These are phyloP conservation scores for Dyspetes luteomarginatus DNA, from an alignment of 2,888 invertebrate genomes.

Conservation along the genomic window DNA sequence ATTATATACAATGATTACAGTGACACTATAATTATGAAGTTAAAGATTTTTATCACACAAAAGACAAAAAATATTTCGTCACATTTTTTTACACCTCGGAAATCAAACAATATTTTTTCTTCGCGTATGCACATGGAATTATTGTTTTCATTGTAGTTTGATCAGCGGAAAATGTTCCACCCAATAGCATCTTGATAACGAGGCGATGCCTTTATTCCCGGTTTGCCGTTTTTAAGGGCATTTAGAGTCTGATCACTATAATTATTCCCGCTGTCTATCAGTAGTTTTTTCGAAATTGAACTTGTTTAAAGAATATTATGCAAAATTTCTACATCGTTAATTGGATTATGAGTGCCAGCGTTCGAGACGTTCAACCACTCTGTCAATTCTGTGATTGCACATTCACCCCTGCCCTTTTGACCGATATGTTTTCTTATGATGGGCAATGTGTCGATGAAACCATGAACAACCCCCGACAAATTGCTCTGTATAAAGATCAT, in stretches of 20 bases:
- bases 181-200: too few species aligned
- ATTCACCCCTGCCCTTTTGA: slow-evolving; percentile 21
- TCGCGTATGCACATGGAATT: too few species aligned
- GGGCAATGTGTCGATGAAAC: slow-evolving; percentile 50
- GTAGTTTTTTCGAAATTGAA: background rate
- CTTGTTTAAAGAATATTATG: slow-evolving; percentile 40
- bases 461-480: slow-evolving; percentile 29
- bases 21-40: too few species aligned
- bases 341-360: slow-evolving; percentile 40
- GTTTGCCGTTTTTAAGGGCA: too few species aligned
- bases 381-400: slow-evolving; percentile 35
- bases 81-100: too few species aligned
- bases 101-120: too few species aligned
- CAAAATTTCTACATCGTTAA: slow-evolving; percentile 41
- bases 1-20: background rate
- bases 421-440: slow-evolving; percentile 35
- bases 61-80: too few species aligned
- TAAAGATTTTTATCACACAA: too few species aligned
- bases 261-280: background rate
- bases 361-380: slow-evolving; percentile 30
- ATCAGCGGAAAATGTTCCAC: too few species aligned
- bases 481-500: background rate
- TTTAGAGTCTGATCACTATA: background rate
- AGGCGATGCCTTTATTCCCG: too few species aligned
- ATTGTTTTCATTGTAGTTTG: too few species aligned